Percentiles rank a stretch among this genome's conserved stretches.
These are phyloP conservation scores for Drosophila emarginata DNA, from an alignment of 2,888 invertebrate genomes.

Conservation along the genomic window DNA sequence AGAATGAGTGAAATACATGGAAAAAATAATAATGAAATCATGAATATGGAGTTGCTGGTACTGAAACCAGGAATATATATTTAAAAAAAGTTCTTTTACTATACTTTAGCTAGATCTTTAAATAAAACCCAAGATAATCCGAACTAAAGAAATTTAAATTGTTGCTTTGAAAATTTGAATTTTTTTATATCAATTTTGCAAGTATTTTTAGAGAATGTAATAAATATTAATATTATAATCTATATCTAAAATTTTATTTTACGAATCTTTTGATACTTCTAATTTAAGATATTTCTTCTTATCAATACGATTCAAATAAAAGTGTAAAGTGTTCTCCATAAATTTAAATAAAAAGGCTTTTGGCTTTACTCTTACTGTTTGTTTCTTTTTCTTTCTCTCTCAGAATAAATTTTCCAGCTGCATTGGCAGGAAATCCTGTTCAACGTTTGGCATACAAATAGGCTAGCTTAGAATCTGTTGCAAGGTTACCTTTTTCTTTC, in stretches of 20 bases:
- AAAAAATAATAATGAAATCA: background rate
- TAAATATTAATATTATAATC: no score
- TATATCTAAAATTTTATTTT: no score
- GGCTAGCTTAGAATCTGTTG: slow-evolving; percentile 9
- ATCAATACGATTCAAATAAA: background rate
- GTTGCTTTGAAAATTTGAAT: no score
- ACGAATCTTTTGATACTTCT: background rate
- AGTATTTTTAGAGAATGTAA: no score
- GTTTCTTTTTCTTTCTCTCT: background rate
- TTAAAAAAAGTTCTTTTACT: no score
- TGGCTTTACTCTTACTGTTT: background rate
- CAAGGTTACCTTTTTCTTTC: background rate
- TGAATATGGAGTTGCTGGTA: no score
- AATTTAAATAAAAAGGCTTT: background rate
- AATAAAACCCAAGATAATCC: no score
- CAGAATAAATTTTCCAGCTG: slow-evolving; percentile 4
- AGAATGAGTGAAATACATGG: background rate
- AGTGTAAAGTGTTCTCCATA: background rate
- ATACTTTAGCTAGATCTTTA: no score
- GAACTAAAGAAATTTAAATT: no score
- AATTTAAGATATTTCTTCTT: background rate
- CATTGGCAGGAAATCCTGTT: slow-evolving; percentile 25
- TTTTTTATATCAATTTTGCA: no score
- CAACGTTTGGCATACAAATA: slow-evolving; percentile 21
- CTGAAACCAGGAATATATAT: no score